These are phyloP conservation scores for Rhaphigaster nebulosa DNA, from an alignment of 2,888 invertebrate species.

Conservation along the genomic window DNA sequence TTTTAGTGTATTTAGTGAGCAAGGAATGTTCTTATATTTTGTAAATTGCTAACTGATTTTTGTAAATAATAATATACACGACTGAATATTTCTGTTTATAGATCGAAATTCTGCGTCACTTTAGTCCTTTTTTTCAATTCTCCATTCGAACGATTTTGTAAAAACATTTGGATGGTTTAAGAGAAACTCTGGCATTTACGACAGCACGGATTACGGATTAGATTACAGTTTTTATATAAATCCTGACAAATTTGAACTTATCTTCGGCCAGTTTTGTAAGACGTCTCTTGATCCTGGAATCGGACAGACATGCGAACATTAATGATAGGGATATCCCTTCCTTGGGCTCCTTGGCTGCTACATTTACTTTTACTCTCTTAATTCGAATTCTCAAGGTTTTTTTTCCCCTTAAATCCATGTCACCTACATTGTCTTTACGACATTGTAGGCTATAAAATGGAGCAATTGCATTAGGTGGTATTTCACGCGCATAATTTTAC, in stretches of 20 bases:
- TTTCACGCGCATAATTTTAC: background rate
- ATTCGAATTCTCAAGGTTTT: background rate
- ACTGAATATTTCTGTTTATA: too few species aligned
- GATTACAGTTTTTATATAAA: background rate
- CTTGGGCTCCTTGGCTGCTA: background rate
- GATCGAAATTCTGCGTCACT: background rate
- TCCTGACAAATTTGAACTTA: constrained; percentile 3
- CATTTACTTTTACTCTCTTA: background rate
- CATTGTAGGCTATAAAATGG: background rate
- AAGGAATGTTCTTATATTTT: too few species aligned
- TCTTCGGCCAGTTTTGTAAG: background rate
- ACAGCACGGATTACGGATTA: background rate
- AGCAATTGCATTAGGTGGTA: background rate
- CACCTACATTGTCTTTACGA: background rate
- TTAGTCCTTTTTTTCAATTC: background rate
- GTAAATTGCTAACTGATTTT: too few species aligned
- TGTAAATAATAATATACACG: too few species aligned
- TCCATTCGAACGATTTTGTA: background rate
- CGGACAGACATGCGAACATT: background rate
- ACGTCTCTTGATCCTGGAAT: background rate
- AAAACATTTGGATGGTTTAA: background rate
- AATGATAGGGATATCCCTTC: background rate
- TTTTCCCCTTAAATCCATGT: background rate
- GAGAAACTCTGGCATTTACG: background rate
- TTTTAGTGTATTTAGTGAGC: too few species aligned